Evolutionary conservation across 2,113 vertebrate species (phyloP).

Genomic region (Sminthopsis crassicaudata): DNA sequence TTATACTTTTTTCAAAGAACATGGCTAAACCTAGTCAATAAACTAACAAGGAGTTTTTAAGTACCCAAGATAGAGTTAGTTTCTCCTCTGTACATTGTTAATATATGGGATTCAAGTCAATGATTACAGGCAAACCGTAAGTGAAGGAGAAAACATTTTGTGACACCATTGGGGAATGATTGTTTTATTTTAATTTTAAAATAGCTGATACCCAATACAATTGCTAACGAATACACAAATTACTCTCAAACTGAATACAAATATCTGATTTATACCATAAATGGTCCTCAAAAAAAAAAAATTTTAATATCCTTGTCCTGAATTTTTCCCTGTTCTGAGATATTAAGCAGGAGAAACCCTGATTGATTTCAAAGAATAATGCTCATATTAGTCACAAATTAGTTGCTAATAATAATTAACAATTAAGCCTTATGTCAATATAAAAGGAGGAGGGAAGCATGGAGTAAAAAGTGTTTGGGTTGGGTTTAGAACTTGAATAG

Average conservation of each 20-base stretch:
- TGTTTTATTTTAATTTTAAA: conserved; percentile 41
- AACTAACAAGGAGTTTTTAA: conserved; percentile 31
- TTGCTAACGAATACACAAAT: background rate
- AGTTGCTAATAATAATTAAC: too few relatives aligned
- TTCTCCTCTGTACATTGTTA: background rate
- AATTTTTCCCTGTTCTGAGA: background rate
- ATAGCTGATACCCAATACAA: background rate
- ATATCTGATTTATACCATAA: background rate
- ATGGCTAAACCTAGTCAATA: conserved; percentile 40
- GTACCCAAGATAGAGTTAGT: background rate
- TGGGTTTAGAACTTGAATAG: background rate
- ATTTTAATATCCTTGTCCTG: background rate
- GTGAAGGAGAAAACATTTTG: conserved; percentile 33
- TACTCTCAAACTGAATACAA: background rate
- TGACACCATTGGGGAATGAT: background rate
- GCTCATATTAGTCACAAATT: background rate
- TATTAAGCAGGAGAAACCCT: background rate
- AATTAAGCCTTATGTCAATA: background rate
- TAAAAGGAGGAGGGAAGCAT: too few relatives aligned
- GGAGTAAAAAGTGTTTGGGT: too few relatives aligned
- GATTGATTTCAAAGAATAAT: background rate
- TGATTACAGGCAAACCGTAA: conserved; percentile 29
- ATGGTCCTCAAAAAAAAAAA: background rate
- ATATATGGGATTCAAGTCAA: background rate
- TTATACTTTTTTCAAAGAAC: conserved; percentile 37